phyloP scores from a whole-genome alignment of 2,888 invertebrate genomes.

The Tyria jacobaeae region DNA sequence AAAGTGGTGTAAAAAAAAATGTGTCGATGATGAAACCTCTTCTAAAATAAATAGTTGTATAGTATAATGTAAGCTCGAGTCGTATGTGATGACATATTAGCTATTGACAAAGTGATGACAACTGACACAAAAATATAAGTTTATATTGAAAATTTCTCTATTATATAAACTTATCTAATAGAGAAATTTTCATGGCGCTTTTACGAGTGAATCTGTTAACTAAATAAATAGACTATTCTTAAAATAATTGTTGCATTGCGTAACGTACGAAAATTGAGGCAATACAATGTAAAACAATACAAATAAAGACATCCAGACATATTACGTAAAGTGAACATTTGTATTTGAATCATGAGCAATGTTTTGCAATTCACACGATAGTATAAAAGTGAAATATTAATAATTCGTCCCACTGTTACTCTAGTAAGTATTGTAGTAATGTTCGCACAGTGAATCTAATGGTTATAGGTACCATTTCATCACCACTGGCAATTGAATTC shows the following conservation, averaged over 20 bases:
- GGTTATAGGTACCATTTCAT: slow-evolving; percentile 26
- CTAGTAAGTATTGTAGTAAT: slow-evolving; percentile 24
- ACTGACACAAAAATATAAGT: slow-evolving; percentile 19
- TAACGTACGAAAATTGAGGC: slow-evolving; percentile 5
- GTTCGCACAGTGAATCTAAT: slow-evolving; percentile 31
- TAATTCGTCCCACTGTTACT: slow-evolving; percentile 10
- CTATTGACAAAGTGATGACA: slow-evolving; percentile 5
- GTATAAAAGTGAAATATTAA: slow-evolving; percentile 24
- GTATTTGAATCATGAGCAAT: slow-evolving; percentile 7
- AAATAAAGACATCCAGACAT: slow-evolving; percentile 8
- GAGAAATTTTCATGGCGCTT: slow-evolving; percentile 1
- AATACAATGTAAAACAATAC: slow-evolving; percentile 6
- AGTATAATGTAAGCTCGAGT: not conserved
- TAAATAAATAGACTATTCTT: slow-evolving; percentile 2
- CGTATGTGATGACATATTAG: not conserved
- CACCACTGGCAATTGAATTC: slow-evolving; percentile 23
- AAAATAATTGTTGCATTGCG: slow-evolving; percentile 1
- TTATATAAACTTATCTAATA: slow-evolving; percentile 18
- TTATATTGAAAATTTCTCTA: slow-evolving; percentile 14
- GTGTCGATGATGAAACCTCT: too few relatives aligned
- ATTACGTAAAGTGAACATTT: slow-evolving; percentile 12
- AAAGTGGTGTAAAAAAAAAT: too few relatives aligned
- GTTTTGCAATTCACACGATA: slow-evolving; percentile 20
- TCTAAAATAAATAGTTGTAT: not conserved
- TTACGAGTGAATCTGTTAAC: slow-evolving; percentile 1